Conservation (phyloP, 2,797 vertebrate genomes). For the Monodelphis domestica region DNA sequence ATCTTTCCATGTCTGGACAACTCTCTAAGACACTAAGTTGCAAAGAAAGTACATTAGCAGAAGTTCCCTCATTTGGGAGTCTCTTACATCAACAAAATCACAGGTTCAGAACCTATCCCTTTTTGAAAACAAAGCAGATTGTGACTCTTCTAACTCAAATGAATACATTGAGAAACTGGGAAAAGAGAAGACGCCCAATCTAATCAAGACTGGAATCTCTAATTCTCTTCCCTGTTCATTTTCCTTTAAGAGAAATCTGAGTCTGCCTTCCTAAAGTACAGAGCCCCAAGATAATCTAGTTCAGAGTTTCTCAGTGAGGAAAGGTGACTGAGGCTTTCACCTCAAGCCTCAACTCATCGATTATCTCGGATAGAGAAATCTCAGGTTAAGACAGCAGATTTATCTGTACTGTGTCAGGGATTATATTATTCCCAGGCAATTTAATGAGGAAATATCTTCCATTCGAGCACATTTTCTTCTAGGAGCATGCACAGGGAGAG, state of each 20-base stretch:
- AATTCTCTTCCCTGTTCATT: accelerated
- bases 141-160: neutral
- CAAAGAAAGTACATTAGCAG: neutral
- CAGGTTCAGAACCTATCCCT: neutral
- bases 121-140: neutral
- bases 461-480: neutral
- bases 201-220: accelerated
- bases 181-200: neutral
- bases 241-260: neutral
- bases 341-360: conserved; percentile 56
- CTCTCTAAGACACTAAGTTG: neutral
- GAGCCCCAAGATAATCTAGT: neutral
- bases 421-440: conserved; percentile 69
- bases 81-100: neutral
- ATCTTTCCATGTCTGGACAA: neutral
- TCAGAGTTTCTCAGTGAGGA: conserved; percentile 40
- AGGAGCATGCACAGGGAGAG: neutral
- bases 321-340: neutral
- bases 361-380: conserved; percentile 60
- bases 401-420: conserved; percentile 54
- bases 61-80: neutral
- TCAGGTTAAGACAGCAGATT: conserved; percentile 49
- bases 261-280: neutral
- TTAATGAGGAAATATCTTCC: conserved; percentile 35
- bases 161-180: neutral